Base-by-base conservation (phyloP, 2,797 vertebrate species). In the Bucorvus abyssinicus region DNA sequence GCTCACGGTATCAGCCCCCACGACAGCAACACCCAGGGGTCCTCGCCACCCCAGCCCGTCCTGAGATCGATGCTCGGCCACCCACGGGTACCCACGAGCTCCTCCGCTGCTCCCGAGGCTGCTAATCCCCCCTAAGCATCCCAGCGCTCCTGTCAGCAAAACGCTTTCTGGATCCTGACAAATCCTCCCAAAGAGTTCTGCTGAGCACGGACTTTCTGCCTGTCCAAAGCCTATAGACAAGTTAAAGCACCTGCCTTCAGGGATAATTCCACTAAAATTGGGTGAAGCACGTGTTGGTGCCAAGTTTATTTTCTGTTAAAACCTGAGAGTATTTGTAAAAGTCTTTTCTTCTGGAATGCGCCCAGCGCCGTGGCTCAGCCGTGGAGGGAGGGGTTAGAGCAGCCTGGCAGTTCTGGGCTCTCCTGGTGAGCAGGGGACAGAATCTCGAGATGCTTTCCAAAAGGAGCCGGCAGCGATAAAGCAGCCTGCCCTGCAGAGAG, bases 111-210 rank as follows among this genome's bases (percentile, higher is more conserved):
- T 87, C 79, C 83, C 3, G 0, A 55, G 55, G 83, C 88, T 8
- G 90, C 84, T 97, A 97, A 97, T 97, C 96, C 95, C 57, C 65
- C 11, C 61, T 96, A 96, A 97, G 95, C 89, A 91, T 61, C 92
- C 81, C 78, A 44, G 64, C 7, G 69, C 94, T 93, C 93, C 89
- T 0, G 32, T 97, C 97, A 97, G 96, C 97, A 92, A 92, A 97
- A 96, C 0, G n/a, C 77, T 96, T 93, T 93, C 88, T 88, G 74
- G 36, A 90, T 95, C 86, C 89, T 68, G 80, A 94, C 96, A 97
- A 96, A 97, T 96, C 93, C 96, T 95, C 79, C 84, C 95, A 75
- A 85, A 80, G 94, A 88, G 90, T 97, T 97, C 73, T 94, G 97
- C 97, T 97, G 96, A 97, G 95, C 91, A 91, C 0, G 0, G 93